phyloP scores from a whole-genome alignment of 2,797 vertebrate genomes.

The Mareca strepera region DNA sequence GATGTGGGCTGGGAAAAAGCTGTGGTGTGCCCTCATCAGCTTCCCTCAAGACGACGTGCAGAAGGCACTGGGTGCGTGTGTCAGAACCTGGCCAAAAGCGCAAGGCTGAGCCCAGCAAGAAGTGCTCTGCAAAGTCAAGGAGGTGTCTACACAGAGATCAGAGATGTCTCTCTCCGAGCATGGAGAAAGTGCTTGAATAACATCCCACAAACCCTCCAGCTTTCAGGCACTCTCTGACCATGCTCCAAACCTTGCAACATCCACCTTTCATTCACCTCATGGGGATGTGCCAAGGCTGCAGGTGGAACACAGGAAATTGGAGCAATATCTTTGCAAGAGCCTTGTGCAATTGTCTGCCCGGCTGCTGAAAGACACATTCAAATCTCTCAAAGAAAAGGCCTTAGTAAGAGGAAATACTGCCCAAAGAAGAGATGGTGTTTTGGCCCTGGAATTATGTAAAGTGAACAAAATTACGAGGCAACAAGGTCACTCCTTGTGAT shows the following conservation, averaged over 20 bases:
- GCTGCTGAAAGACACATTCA: not conserved
- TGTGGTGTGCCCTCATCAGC: not conserved
- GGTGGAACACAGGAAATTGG: not conserved
- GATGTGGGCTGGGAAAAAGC: not conserved
- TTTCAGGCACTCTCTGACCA: not conserved
- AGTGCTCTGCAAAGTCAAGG: not conserved
- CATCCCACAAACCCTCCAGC: not conserved
- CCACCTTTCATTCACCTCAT: not conserved
- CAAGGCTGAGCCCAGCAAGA: not conserved
- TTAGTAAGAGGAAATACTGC: not conserved
- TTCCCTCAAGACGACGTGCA: not conserved
- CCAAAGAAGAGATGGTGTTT: not conserved
- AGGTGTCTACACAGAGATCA: not conserved
- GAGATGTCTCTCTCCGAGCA: not conserved
- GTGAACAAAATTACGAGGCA: not conserved
- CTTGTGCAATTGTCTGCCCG: not conserved
- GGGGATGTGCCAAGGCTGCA: not conserved
- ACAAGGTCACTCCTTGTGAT: slow-evolving; percentile 8
- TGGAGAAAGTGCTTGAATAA: not conserved
- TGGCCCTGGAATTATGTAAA: slow-evolving; percentile 18
- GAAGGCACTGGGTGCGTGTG: not conserved
- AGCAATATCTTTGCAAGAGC: not conserved
- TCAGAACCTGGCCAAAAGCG: not conserved
- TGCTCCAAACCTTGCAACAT: not conserved
- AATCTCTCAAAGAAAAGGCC: not conserved